Conservation (phyloP, 2,888 invertebrate species). For the Coremacera marginata region DNA sequence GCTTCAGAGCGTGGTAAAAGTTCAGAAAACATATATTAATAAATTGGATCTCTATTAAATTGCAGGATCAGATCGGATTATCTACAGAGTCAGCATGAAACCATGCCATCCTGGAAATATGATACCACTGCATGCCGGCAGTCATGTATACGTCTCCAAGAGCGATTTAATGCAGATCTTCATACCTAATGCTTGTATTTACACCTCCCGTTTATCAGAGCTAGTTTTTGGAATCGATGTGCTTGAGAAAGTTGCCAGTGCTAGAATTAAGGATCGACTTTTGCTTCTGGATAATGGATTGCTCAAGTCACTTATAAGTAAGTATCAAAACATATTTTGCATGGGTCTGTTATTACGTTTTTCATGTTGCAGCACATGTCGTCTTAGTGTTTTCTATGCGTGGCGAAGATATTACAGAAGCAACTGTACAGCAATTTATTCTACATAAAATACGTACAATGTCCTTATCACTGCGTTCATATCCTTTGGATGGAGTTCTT, state of each 20-base stretch:
- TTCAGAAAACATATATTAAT: too few species aligned
- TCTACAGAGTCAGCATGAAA: conserved; percentile 32
- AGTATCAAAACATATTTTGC: conserved; percentile 2
- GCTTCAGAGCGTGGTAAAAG: too few species aligned
- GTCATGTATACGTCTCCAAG: conserved; percentile 64
- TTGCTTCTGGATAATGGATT: conserved; percentile 55
- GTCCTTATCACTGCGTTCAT: neutral
- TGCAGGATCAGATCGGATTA: neutral
- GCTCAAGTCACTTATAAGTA: conserved; percentile 66
- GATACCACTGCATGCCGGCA: conserved; percentile 66
- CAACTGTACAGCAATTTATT: conserved; percentile 58
- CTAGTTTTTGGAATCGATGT: conserved; percentile 63
- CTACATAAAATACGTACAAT: conserved; percentile 60
- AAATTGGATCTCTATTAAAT: neutral
- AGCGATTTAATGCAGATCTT: conserved; percentile 62
- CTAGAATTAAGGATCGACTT: conserved; percentile 50
- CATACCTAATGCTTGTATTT: conserved; percentile 63
- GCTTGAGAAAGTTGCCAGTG: conserved; percentile 54
- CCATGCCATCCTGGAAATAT: conserved; percentile 23
- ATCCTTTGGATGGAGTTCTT: too few species aligned
- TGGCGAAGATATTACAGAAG: conserved; percentile 56
- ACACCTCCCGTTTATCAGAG: conserved; percentile 64
- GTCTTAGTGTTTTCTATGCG: conserved; percentile 64
- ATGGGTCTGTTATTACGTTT: too few species aligned
- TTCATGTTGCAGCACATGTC: conserved; percentile 60